These are phyloP conservation scores for Anodontia alba DNA, from an alignment of 2,888 invertebrate species.

Conservation along the genomic window DNA sequence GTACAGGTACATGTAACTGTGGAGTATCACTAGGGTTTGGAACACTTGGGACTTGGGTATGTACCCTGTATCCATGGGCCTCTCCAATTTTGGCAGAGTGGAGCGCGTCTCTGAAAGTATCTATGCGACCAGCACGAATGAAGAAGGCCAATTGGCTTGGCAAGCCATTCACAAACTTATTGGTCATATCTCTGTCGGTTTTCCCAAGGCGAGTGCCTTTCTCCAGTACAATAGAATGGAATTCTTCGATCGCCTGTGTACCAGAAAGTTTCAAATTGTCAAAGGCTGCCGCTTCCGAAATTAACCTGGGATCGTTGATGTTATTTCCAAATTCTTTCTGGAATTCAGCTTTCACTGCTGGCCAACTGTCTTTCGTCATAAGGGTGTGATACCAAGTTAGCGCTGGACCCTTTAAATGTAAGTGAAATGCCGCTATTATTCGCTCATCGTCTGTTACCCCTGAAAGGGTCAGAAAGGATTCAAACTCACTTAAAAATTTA, in stretches of 20 bases:
- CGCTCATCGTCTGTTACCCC: not conserved
- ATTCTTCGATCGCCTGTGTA: constrained; percentile 6
- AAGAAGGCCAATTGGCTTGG: not conserved
- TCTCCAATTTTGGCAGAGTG: not conserved
- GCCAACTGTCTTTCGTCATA: not conserved
- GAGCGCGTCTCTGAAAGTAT: not conserved
- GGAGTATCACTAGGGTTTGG: not conserved
- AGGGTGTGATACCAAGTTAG: constrained; percentile 4
- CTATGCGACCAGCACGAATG: not conserved
- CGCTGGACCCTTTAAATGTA: constrained; percentile 13
- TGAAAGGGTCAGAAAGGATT: constrained; percentile 5
- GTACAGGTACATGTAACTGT: no score
- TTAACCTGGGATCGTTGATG: not conserved
- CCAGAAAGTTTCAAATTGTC: not conserved
- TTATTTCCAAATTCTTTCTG: not conserved
- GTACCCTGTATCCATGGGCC: not conserved
- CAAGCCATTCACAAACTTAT: not conserved
- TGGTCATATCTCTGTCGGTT: constrained; percentile 3
- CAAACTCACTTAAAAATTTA: constrained; percentile 18
- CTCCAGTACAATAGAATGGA: not conserved
- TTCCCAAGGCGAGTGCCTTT: not conserved
- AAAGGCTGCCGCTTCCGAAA: not conserved
- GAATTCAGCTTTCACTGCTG: not conserved
- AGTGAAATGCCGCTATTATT: constrained; percentile 8
- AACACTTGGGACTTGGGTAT: not conserved